Evolutionary conservation across 2,888 invertebrate species (phyloP), one percentile per base, ranked within the genome.

Genomic region (Aphrophora alni): DNA sequence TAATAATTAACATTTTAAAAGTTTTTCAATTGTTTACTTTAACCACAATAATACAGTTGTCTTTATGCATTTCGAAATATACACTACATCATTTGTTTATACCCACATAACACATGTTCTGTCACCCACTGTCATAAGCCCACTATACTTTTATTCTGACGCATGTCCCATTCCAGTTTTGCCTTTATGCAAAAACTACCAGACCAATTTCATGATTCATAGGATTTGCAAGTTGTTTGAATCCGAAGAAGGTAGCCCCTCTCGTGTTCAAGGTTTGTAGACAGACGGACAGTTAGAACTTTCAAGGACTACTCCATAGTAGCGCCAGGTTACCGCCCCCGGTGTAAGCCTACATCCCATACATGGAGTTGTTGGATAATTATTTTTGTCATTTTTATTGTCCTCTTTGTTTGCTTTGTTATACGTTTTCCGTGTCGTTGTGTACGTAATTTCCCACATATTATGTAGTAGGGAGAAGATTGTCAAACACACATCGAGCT

Each of bases 271-370:
- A 59, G 59, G 59, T 59, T 21, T 21, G 21, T 3, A 59, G 59
- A 59, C 59, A 59, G 21, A 7, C 33, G 33, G 1, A 44, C 44
- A 44, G 33, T n/a, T n/a, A n/a, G n/a, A 4, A 10, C 44, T 4
- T 8, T 59, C 59, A 59, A 59, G 59, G 59, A 59, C 59, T 59
- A 59, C 59, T n/a, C 59, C 59, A 21, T 59, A 2, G 44, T 59
- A 59, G 59, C 59, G n/a, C 59, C 59, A 59, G 59, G 59, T 59
- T 59, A 59, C 59, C 59, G 59, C 59, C 59, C 59, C 59, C 59
- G 59, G 59, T 4, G n/a, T n/a, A n/a, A n/a, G n/a, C n/a, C n/a
- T n/a, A n/a, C n/a, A n/a, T 7, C 4, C 59, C 59, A 21, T 12
- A 59, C 59, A 59, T 21, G 59, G 21, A 59, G 59, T 59, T 8